Conservation (phyloP, 2,888 invertebrate genomes). For the Trachelus tabidus region DNA sequence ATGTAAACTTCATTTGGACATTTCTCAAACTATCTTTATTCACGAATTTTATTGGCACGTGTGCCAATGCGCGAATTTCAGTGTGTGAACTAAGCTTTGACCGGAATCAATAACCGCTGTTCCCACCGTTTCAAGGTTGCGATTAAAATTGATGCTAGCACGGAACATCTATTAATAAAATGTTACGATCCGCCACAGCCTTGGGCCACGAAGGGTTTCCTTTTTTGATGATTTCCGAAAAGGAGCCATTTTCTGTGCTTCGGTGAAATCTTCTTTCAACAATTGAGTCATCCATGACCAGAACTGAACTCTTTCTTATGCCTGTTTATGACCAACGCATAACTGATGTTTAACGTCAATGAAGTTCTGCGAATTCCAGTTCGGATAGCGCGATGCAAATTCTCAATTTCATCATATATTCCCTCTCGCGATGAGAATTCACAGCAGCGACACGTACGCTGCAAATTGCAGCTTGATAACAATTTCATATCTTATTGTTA, state of each 20-base stretch:
- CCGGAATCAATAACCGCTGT: background rate
- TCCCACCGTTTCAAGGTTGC: background rate
- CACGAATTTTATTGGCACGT: background rate
- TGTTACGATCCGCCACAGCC: background rate
- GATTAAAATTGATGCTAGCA: background rate
- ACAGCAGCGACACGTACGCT: background rate
- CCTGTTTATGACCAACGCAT: background rate
- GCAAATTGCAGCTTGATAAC: background rate
- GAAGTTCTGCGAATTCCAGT: background rate
- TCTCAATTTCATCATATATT: background rate
- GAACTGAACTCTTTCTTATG: background rate
- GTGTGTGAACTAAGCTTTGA: background rate
- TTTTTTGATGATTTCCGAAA: background rate
- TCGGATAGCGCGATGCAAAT: background rate
- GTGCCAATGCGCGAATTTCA: background rate
- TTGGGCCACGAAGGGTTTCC: background rate
- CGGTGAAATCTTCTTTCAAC: background rate
- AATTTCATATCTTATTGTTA: background rate
- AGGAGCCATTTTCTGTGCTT: background rate
- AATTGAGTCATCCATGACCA: background rate
- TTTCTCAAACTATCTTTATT: background rate
- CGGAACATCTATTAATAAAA: background rate
- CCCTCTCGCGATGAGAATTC: background rate
- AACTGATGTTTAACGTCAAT: background rate
- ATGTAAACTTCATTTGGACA: background rate